Evolutionary conservation across 2,797 vertebrate species (phyloP).

Genomic region (Malurus splendens): DNA sequence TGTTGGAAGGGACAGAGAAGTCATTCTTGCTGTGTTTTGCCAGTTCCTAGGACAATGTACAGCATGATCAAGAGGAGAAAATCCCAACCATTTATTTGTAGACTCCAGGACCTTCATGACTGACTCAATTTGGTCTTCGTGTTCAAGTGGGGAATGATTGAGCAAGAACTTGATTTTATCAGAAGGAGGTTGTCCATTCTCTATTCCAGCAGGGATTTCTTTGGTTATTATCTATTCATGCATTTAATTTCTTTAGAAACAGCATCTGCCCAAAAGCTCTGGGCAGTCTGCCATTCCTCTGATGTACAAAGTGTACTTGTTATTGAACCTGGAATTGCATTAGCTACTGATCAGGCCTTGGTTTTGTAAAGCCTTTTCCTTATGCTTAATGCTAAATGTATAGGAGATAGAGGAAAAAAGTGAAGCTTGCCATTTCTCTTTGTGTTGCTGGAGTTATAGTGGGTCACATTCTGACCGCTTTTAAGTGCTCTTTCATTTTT

Average conservation of each 20-base stretch:
- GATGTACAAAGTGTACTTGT: slow-evolving; percentile 58
- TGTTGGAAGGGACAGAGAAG: background rate
- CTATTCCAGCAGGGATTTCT: slow-evolving; percentile 54
- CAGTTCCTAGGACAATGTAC: background rate
- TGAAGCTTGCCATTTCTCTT: background rate
- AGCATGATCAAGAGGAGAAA: background rate
- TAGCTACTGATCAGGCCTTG: slow-evolving; percentile 39
- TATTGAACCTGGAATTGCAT: slow-evolving; percentile 53
- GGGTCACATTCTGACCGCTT: background rate
- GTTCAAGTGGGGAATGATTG: slow-evolving; percentile 32
- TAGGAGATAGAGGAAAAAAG: background rate
- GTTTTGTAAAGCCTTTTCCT: slow-evolving; percentile 18
- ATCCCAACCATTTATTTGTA: background rate
- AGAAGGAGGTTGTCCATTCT: slow-evolving; percentile 48
- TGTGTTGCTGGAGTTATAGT: background rate
- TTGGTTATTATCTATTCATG: slow-evolving; percentile 57
- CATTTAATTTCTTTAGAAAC: slow-evolving; percentile 64
- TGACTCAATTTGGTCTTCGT: background rate
- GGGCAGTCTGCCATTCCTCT: slow-evolving; percentile 55
- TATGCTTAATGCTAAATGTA: background rate
- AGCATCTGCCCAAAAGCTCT: slow-evolving; percentile 59
- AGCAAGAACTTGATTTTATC: slow-evolving; percentile 59
- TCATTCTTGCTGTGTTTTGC: background rate
- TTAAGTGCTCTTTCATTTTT: background rate
- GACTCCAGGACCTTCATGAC: slow-evolving; percentile 18